Evolutionary conservation across 1,140 invertebrate species (phyloP).

Genomic region (Solenopsis fugax): DNA sequence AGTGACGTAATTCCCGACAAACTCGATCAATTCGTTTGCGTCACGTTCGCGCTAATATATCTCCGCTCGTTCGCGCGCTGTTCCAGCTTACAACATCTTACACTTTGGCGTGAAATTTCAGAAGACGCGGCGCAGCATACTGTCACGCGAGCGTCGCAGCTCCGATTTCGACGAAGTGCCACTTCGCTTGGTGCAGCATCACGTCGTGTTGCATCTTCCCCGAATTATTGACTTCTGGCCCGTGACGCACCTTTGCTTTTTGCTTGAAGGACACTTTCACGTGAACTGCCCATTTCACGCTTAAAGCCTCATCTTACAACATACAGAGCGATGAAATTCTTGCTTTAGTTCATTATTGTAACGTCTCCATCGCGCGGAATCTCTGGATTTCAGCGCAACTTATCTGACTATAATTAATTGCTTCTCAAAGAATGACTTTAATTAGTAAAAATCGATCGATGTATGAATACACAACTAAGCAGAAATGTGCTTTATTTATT

Average conservation of each 20-base stretch:
- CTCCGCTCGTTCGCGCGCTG: neutral
- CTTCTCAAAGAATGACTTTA: neutral
- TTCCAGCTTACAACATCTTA: constrained; percentile 45
- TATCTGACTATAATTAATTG: neutral
- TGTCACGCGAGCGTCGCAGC: constrained; percentile 49
- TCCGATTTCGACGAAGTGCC: constrained; percentile 56
- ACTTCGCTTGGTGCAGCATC: constrained; percentile 6
- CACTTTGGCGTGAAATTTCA: constrained; percentile 54
- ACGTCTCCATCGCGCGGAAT: neutral
- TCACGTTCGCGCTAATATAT: constrained; percentile 41
- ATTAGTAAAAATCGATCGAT: too few species aligned
- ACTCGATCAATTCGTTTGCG: constrained; percentile 32
- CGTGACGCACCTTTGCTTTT: constrained; percentile 21
- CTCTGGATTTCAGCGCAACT: neutral
- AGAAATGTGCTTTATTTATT: too few species aligned
- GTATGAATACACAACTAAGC: too few species aligned
- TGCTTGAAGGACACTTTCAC: neutral
- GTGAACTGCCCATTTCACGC: neutral
- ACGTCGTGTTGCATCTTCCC: constrained; percentile 14
- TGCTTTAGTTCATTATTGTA: neutral
- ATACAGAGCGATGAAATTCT: neutral
- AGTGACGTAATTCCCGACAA: constrained; percentile 8
- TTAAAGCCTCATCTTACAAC: neutral
- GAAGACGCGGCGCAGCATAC: constrained; percentile 14
- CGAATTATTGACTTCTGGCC: constrained; percentile 49